Evolutionary conservation across 2,888 invertebrate species (phyloP), one percentile per base, ranked within the genome.

Genomic region (Plemyria rubiginata): DNA sequence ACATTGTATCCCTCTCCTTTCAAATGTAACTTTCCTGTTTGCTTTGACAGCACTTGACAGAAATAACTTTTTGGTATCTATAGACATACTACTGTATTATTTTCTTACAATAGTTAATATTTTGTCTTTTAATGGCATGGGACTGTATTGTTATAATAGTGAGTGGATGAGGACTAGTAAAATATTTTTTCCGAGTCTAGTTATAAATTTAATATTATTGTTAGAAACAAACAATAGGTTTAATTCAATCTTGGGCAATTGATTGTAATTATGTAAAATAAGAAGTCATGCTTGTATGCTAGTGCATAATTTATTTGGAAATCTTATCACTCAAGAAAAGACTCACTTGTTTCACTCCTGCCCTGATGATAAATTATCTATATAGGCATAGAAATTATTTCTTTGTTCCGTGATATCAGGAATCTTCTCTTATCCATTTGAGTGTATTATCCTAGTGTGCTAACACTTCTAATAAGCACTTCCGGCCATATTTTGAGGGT

Each of bases 181-280:
- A 65, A 60, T 65, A 59, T 60, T 66, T 64, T 60, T 55, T 66
- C 64, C 62, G 41, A 65, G 54, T 60, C 51, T 69, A 66, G 67
- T 53, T 63, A 59, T 69, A 67, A 65, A 61, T 61, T 57, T 65
- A 65, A 62, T 63, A 63, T 68, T 67, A 67, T 53, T 67, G 63
- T 65, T 69, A 69, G 67, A 54, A 69, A 62, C 62, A 60, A 67
- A 65, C 59, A 59, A 69, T 69, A 69, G 65, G 56, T 45, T 66
- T 61, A 55, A 65, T 59, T 54, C 51, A 58, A 59, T 65, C 62
- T 69, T 69, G 62, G 62, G 62, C 62, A 63, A 66, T 69, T 69
- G 60, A 60, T 57, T 54, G 49, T 57, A 60, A 56, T 40, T 60
- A 56, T 56, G 54, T 60, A 57, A 54, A 65, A 15, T 54, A 56